A percentile compares a stretch with the other conserved stretches of the same genome.
phyloP scores from a whole-genome alignment of 2,113 vertebrate species.

The Gymnobelideus leadbeateri region DNA sequence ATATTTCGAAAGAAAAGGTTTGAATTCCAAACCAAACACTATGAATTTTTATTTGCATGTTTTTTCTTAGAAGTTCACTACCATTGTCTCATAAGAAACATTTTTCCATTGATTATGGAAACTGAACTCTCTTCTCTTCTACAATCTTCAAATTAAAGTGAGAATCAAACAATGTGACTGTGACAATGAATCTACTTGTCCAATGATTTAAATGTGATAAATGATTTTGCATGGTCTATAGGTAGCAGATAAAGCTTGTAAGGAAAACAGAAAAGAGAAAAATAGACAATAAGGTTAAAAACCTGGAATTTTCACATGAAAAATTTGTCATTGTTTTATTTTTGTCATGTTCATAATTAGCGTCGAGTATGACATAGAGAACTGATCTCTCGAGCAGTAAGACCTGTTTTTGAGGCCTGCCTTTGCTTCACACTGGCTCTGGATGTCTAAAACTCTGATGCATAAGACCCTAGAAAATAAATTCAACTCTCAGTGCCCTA shows the following conservation, averaged over 20 bases:
- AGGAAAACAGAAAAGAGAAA: slow-evolving; percentile 78
- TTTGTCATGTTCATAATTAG: slow-evolving; percentile 69
- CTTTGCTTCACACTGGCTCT: neutral
- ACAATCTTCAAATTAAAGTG: slow-evolving; percentile 78
- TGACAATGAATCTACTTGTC: slow-evolving; percentile 80
- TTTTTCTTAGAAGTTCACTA: slow-evolving; percentile 74
- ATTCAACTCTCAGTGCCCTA: neutral
- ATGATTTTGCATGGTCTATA: slow-evolving; percentile 82
- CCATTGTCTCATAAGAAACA: slow-evolving; percentile 66
- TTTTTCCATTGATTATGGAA: slow-evolving; percentile 83
- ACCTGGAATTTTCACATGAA: no score
- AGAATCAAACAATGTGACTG: slow-evolving; percentile 70
- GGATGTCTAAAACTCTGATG: neutral
- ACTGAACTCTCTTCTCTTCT: slow-evolving; percentile 83
- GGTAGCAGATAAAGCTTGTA: slow-evolving; percentile 80
- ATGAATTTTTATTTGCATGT: slow-evolving; percentile 61
- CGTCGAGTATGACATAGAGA: neutral
- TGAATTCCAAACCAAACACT: slow-evolving; percentile 42
- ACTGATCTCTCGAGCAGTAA: neutral
- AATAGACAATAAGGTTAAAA: slow-evolving; percentile 76
- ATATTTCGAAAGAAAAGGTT: slow-evolving; percentile 28
- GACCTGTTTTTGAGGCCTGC: neutral
- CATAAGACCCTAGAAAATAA: neutral
- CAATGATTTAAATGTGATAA: slow-evolving; percentile 75
- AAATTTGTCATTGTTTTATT: slow-evolving; percentile 47